Evolutionary conservation across 2,797 vertebrate genomes (phyloP), one percentile per base, ranked within the genome.

Genomic region (Setipinna tenuifilis): DNA sequence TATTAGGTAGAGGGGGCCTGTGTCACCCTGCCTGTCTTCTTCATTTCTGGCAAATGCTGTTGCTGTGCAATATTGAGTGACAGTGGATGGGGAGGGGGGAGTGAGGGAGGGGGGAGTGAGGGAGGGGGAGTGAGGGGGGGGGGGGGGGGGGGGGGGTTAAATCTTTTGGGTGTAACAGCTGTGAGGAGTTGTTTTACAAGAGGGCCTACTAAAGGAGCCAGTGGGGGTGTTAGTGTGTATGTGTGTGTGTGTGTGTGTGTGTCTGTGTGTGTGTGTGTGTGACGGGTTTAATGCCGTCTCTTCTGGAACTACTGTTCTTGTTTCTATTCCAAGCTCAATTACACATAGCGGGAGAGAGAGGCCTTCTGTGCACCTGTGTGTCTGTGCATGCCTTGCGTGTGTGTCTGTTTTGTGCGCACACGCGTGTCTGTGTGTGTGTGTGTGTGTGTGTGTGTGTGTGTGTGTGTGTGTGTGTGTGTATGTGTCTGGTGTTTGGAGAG

Each of bases 41-140:
- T 89, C 87, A 86, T 87, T 89, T 86, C 83, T 80, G 80, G 90
- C 86, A 84, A 35, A 21, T 83, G 85, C 83, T 65, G 84, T 86
- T 87, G 83, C 83, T 83, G 81, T 23, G 54, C 50, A 61, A 84
- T 85, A 90, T 90, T 87, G 84, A 48, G 65, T 89, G 90, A 88
- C 88, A 87, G 84, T 81, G 87, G 88, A 1, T 71, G 62, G 54
- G 80, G 28, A 21, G 10, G 57, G 48, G 80, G 28, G 83, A 25
- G n/a, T 83, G 65, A 5, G 9, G 50, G 28, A 81, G n/a, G 25
- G n/a, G 57, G 11, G 57, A 12, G 57, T 58, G 57, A 0, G 57
- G 3, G 57, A 16, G 57, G 3, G 57, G 3, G 57, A 16, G 57
- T 16, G 57, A 16, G 57, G 1, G 57, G 1, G 14, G 17, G 57